These are phyloP conservation scores for Mus spicilegus DNA, from an alignment of 2,113 vertebrate genomes.

Conservation along the genomic window DNA sequence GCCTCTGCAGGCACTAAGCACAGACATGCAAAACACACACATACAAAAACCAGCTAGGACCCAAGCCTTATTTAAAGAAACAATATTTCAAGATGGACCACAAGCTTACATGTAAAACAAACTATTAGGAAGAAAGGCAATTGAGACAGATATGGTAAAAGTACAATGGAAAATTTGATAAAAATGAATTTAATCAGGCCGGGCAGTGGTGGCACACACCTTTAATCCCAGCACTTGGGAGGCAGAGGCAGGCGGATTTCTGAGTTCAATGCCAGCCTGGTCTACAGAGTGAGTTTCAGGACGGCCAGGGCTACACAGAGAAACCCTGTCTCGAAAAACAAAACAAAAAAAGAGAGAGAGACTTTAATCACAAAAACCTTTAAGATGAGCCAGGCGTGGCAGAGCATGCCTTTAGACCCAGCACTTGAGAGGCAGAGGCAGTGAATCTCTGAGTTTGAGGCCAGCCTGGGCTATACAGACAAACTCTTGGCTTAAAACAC, in stretches of 20 bases:
- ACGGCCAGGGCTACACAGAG: neutral
- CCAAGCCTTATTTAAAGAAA: neutral
- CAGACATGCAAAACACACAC: neutral
- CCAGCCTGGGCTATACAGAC: neutral
- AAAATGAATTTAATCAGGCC: neutral
- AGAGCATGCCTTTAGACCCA: too few relatives aligned
- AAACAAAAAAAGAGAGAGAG: neutral
- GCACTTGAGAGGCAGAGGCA: too few relatives aligned
- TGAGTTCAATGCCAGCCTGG: too few relatives aligned
- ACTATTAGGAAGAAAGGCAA: neutral
- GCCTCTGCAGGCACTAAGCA: neutral
- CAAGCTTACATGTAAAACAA: neutral
- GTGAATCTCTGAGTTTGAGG: too few relatives aligned
- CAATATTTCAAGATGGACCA: neutral
- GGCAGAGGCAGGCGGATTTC: too few relatives aligned
- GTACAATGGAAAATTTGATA: neutral
- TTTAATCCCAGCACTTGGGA: too few relatives aligned
- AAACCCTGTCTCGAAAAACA: neutral
- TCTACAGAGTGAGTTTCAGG: too few relatives aligned
- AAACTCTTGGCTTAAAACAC: neutral
- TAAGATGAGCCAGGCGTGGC: too few relatives aligned
- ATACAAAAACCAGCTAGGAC: neutral
- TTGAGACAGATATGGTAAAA: conserved; percentile 12
- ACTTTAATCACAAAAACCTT: too few relatives aligned
- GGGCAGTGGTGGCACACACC: too few relatives aligned